Evolutionary conservation across 2,113 vertebrate genomes (phyloP).

Genomic region (Peromyscus californicus): DNA sequence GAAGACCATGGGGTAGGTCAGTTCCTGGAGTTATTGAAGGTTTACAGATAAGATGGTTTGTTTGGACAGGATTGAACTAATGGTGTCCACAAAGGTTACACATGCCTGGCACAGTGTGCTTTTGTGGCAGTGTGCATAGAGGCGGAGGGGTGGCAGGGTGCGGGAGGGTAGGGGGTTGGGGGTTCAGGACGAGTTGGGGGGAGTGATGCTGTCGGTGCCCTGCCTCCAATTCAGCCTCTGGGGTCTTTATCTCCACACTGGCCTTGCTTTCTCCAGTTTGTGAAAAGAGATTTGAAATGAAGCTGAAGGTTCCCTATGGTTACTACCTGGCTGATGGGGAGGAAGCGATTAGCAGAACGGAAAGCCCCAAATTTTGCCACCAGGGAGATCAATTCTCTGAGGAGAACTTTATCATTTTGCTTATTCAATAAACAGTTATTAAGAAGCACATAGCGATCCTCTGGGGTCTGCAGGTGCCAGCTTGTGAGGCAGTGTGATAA

Average conservation of each 20-base stretch:
- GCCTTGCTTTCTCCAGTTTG: not conserved
- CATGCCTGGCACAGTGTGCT: too few relatives aligned
- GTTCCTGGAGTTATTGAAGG: not conserved
- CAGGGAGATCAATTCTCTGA: slow-evolving; percentile 1
- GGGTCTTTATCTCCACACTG: not conserved
- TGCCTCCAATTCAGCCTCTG: not conserved
- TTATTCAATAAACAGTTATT: slow-evolving; percentile 57
- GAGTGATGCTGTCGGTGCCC: not conserved
- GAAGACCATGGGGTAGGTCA: not conserved
- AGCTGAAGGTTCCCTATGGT: not conserved
- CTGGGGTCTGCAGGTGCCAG: not conserved
- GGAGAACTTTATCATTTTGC: slow-evolving; percentile 49
- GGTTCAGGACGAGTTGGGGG: fast-evolving
- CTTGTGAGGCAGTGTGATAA: slow-evolving; percentile 33
- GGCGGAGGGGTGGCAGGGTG: not conserved
- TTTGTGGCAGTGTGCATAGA: fast-evolving
- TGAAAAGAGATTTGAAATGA: not conserved
- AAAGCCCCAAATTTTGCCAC: not conserved
- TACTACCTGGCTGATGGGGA: not conserved
- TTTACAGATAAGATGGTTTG: not conserved
- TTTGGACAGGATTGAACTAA: not conserved
- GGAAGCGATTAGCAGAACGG: not conserved
- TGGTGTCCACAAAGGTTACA: not conserved
- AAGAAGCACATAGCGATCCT: not conserved
- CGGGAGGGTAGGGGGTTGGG: not conserved